Base-by-base conservation (phyloP, 2,888 invertebrate species). In the Gari tellinella region DNA sequence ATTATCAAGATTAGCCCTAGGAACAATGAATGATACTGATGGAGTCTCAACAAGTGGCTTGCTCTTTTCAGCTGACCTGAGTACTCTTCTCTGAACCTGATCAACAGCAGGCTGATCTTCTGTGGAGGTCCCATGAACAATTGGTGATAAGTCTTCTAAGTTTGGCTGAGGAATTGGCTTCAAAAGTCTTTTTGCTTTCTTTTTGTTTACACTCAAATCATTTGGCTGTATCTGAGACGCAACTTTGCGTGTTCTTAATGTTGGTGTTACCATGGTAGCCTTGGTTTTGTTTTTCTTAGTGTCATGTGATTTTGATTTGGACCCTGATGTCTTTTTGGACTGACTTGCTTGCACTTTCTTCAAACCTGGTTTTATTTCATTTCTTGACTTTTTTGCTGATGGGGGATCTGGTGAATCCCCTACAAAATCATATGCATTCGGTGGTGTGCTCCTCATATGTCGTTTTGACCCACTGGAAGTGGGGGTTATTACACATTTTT, bases 61-160 rank as follows among this genome's bases (percentile, higher is more conserved):
- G 3, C 5, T 14, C 15, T 46, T 52, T 38, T 48, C 46, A 10
- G 53, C 25, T 48, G 64, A 64, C 23, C 58, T 40, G 2, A 48
- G 38, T 37, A 23, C 12, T 21, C 53, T n/a, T 40, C 25, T 7
- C 46, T 41, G 31, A 31, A 31, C 31, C 10, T 31, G 4, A 31
- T 15, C 51, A 38, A 37, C 41, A 17, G 23, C 31, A 52, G 5
- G 40, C 46, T 37, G 38, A 21, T n/a, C 37, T 14, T 31, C 43
- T 60, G 23, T 40, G 40, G 23, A 19, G 37, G 23, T 56, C 19
- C 40, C 57, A 31, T 31, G 31, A 31, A 23, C 17, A 17, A 67
- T 60, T 17, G 66, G 66, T 15, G 66, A 67, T 31, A 67, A 60
- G 43, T 67, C 60, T 53, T 67, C 66, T 15, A 67, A 40, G 46